Conservation (phyloP, 2,113 vertebrate genomes). For the Petromus typicus region DNA sequence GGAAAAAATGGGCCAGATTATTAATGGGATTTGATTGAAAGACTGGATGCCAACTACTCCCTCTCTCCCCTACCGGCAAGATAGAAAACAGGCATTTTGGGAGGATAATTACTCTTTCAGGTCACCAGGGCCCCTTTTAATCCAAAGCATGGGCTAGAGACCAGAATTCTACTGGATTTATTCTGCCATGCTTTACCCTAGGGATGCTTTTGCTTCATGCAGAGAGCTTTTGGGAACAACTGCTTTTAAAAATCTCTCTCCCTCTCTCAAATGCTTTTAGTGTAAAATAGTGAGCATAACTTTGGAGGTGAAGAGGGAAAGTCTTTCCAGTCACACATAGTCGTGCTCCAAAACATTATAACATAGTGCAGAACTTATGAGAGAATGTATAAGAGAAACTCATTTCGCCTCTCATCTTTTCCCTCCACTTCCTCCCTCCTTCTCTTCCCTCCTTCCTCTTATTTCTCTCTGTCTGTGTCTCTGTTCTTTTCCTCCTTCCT, state of each 20-base stretch:
- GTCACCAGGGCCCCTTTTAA: slow-evolving; percentile 28
- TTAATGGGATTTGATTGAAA: slow-evolving; percentile 12
- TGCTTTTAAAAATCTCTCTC: neutral
- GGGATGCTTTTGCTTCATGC: neutral
- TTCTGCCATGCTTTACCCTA: neutral
- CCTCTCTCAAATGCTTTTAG: neutral
- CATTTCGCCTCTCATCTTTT: fast-evolving
- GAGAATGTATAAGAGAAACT: neutral
- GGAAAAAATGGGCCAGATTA: slow-evolving; percentile 10
- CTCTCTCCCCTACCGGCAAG: neutral
- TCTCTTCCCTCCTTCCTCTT: no score
- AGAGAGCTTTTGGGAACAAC: neutral
- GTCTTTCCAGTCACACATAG: neutral
- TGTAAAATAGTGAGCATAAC: neutral
- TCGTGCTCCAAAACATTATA: neutral
- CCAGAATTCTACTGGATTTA: neutral
- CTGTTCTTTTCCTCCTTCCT: no score
- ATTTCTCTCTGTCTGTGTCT: neutral
- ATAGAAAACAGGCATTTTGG: neutral
- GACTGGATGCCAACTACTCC: neutral
- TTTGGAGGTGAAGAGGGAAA: neutral
- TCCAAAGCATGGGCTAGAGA: slow-evolving; percentile 41
- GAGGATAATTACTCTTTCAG: neutral
- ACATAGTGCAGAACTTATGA: neutral
- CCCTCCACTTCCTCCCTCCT: no score